Conservation (phyloP, 2,888 invertebrate species). For the Dolichopus griseipennis region DNA sequence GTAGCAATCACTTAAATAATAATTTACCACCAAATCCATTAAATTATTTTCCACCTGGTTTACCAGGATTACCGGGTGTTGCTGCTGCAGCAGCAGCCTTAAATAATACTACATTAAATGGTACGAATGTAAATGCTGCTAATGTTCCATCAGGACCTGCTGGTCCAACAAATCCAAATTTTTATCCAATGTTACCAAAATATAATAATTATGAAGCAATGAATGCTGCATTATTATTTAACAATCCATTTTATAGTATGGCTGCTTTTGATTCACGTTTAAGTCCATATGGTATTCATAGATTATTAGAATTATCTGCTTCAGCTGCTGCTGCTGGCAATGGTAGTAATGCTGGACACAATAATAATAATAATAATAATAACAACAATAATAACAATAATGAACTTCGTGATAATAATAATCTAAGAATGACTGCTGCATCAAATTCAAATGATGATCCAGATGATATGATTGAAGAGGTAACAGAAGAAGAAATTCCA, state of each 20-base stretch:
- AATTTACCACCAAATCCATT: constrained; percentile 17
- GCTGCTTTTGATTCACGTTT: constrained; percentile 38
- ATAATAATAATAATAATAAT: constrained; percentile 15
- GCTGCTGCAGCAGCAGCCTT: constrained; percentile 15
- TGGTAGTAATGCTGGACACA: constrained; percentile 18
- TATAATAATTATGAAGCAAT: constrained; percentile 50
- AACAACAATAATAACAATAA: constrained; percentile 20
- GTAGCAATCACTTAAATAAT: constrained; percentile 15
- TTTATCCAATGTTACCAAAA: constrained; percentile 66
- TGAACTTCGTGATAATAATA: constrained; percentile 10
- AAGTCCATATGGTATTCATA: constrained; percentile 40
- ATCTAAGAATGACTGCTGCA: not conserved
- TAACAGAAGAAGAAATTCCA: constrained; percentile 52
- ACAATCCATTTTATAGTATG: constrained; percentile 41
- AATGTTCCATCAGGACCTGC: constrained; percentile 18
- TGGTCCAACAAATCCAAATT: constrained; percentile 43
- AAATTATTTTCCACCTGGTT: constrained; percentile 21
- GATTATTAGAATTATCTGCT: constrained; percentile 35
- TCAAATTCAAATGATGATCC: constrained; percentile 38
- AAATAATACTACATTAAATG: constrained; percentile 9
- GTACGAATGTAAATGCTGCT: constrained; percentile 13
- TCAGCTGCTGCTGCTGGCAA: constrained; percentile 18
- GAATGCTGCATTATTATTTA: constrained; percentile 50
- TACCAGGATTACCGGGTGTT: constrained; percentile 15
- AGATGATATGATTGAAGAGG: constrained; percentile 54